Evolutionary conservation across 1,140 invertebrate species (phyloP).

Genomic region (Drosophila kohkoa): DNA sequence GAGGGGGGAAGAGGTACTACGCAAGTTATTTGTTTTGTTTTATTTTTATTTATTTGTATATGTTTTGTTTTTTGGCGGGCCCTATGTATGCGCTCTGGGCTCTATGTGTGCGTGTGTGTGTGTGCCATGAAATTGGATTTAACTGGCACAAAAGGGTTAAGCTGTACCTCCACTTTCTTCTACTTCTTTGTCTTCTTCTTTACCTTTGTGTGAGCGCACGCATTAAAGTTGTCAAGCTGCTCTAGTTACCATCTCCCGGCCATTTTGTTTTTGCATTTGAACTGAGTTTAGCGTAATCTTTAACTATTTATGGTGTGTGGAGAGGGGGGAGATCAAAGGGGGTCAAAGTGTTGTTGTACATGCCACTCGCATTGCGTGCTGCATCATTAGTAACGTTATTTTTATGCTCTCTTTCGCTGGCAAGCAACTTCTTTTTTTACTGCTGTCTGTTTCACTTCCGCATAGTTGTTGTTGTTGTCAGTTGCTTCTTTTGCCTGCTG

Average conservation of each 20-base stretch:
- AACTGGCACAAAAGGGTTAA: slow-evolving; percentile 35
- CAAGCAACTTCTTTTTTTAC: slow-evolving; percentile 42
- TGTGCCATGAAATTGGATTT: slow-evolving; percentile 55
- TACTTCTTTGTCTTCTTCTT: slow-evolving; percentile 1
- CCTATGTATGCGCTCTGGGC: background rate
- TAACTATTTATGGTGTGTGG: slow-evolving; percentile 24
- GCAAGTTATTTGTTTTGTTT: slow-evolving; percentile 50
- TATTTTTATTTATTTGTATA: slow-evolving; percentile 8
- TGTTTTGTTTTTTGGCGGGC: slow-evolving; percentile 1
- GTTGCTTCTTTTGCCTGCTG: slow-evolving; percentile 13
- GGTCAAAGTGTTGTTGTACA: slow-evolving; percentile 6
- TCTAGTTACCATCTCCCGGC: too few species aligned
- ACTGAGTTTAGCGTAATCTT: slow-evolving; percentile 25
- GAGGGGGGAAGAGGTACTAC: background rate
- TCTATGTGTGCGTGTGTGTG: slow-evolving; percentile 9
- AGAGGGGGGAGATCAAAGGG: background rate
- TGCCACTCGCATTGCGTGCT: slow-evolving; percentile 52
- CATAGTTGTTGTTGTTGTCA: slow-evolving; percentile 40
- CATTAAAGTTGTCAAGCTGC: slow-evolving; percentile 30
- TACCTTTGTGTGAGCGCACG: slow-evolving; percentile 12
- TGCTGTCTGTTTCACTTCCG: slow-evolving; percentile 56
- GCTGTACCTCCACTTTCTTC: slow-evolving; percentile 3
- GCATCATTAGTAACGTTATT: slow-evolving; percentile 79
- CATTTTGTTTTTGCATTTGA: slow-evolving; percentile 7
- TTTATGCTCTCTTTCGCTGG: slow-evolving; percentile 74